phyloP scores from a whole-genome alignment of 2,888 invertebrate genomes.

The Spatulosminthurus flaviceps region DNA sequence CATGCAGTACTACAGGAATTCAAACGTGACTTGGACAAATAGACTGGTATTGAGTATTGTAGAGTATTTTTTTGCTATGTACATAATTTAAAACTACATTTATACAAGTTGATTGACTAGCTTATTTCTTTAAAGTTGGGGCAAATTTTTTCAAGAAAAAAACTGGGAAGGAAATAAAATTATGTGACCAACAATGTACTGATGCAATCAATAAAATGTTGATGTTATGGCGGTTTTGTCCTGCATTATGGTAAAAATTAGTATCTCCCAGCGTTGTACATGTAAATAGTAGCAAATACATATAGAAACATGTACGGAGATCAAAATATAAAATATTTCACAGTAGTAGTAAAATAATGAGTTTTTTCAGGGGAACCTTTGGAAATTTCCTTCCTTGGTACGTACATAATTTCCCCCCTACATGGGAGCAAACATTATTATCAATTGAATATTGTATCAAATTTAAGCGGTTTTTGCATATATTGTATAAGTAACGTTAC shows the following conservation, averaged over 20 bases:
- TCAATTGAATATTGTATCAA: background rate
- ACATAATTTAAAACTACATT: background rate
- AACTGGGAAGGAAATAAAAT: background rate
- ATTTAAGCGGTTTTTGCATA: background rate
- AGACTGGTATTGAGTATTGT: slow-evolving; percentile 1
- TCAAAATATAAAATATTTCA: slow-evolving; percentile 27
- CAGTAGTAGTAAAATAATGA: slow-evolving; percentile 32
- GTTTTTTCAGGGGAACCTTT: background rate
- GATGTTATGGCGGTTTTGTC: background rate
- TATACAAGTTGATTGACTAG: slow-evolving; percentile 12
- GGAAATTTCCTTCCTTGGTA: background rate
- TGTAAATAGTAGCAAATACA: slow-evolving; percentile 10
- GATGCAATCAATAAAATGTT: slow-evolving; percentile 7
- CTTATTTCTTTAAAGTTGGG: background rate
- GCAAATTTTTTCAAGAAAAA: background rate
- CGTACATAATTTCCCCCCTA: background rate
- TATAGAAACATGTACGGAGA: slow-evolving; percentile 21
- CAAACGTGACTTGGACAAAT: background rate
- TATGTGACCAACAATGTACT: background rate
- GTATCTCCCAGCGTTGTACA: background rate
- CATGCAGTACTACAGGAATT: background rate
- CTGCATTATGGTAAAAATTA: background rate
- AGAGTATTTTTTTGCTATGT: slow-evolving; percentile 3
- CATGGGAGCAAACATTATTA: background rate
- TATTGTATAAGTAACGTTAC: slow-evolving; percentile 11